Evolutionary conservation across 2,888 invertebrate species (phyloP).

Genomic region (Acanthacorydalis orientalis): DNA sequence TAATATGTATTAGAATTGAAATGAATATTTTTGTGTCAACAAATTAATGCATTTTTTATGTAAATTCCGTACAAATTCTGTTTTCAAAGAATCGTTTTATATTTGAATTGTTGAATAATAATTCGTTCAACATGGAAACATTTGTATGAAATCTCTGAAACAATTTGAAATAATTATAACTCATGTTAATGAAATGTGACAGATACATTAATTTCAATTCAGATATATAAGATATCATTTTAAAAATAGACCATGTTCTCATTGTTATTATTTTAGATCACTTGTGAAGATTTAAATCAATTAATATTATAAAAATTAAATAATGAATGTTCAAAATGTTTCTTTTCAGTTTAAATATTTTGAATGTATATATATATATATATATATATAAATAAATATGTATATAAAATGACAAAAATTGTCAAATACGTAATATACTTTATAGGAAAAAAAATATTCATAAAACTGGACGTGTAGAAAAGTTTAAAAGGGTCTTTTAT

Average conservation of each 20-base stretch:
- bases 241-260: no score
- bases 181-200: no score
- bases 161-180: not conserved
- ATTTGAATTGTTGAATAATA: not conserved
- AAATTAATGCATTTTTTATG: not conserved
- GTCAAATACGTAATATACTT: no score
- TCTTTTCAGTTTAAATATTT: not conserved
- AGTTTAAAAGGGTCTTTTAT: no score
- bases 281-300: not conserved
- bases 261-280: no score
- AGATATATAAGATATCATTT: no score
- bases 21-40: not conserved
- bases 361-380: slow-evolving; percentile 8
- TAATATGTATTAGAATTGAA: not conserved
- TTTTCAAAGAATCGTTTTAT: not conserved
- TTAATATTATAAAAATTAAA: not conserved
- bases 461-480: no score
- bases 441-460: no score
- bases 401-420: no score
- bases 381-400: slow-evolving; percentile 8
- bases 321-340: not conserved
- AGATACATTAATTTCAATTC: no score
- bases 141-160: not conserved
- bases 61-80: not conserved
- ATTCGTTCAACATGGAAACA: not conserved